Evolutionary conservation across 2,888 invertebrate species (phyloP).

Genomic region (Nemoura dubitans): DNA sequence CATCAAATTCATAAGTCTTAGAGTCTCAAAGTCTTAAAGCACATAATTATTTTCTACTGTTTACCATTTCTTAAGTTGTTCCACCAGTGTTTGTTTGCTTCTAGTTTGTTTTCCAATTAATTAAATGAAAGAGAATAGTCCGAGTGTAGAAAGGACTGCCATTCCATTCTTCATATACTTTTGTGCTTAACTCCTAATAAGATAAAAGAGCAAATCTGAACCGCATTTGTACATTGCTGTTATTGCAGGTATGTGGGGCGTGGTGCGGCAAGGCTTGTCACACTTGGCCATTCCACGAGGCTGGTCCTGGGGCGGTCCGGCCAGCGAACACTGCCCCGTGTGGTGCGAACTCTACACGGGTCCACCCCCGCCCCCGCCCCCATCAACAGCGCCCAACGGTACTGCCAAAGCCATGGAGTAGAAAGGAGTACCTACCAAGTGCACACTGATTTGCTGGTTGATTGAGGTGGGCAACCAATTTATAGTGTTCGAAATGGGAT

Average conservation of each 20-base stretch:
- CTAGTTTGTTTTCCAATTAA: no score
- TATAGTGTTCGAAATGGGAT: no score
- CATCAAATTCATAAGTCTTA: no score
- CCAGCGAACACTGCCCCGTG: slow-evolving; percentile 77
- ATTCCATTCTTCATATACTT: no score
- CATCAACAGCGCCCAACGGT: background rate
- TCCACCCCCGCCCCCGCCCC: background rate
- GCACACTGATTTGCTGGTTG: no score
- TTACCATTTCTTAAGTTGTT: background rate
- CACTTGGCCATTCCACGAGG: slow-evolving; percentile 84
- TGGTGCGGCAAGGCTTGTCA: slow-evolving; percentile 75
- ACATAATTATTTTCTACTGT: background rate
- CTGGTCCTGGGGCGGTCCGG: slow-evolving; percentile 84
- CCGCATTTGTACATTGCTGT: background rate
- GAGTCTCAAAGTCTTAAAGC: background rate
- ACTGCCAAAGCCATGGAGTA: background rate
- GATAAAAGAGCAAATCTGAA: background rate
- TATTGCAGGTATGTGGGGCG: slow-evolving; percentile 64
- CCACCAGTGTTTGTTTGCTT: no score
- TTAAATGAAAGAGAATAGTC: no score
- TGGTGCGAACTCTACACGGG: slow-evolving; percentile 73
- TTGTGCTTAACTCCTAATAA: no score
- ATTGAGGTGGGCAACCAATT: no score
- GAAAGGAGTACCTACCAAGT: background rate
- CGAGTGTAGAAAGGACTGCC: no score